Base-by-base conservation (phyloP, 2,888 invertebrate species). In the Leucophenga maculata region DNA sequence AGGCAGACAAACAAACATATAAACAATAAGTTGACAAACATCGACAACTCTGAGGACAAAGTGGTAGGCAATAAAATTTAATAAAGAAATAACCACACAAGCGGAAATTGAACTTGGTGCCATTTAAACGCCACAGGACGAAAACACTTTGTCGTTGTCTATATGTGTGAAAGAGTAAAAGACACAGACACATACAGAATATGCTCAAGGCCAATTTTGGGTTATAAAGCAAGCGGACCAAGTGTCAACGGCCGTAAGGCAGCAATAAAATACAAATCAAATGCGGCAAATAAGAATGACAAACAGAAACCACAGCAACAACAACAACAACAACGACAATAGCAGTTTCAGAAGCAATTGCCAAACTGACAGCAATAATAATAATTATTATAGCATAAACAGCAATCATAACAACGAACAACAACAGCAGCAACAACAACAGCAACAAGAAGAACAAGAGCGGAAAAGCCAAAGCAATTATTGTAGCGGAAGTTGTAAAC, bases 241-340 rank as follows among this genome's bases (percentile, higher is more conserved):
- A 39, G 39, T 39, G 39, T 39, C 50, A 11, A 65, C 39, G 18
- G 16, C 18, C 22, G 46, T 65, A 65, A 67, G 67, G 48, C 62
- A 39, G 39, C 39, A 70, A 67, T 70, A 57, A 65, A 66, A 50
- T 57, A 64, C 62, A 70, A 65, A 68, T 69, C 67, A 68, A 69
- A 72, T 70, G 72, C 67, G 66, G 39, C 50, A 66, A 64, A 46
- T 54, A 68, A 68, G 22, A 64, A 68, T 66, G 68, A 60, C 69
- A 68, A 68, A 66, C 65, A 68, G 50, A 68, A 67, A 62, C 46
- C 64, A 52, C 32, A 64, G 69, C 60, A 68, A 60, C 48, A 57
- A 44, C 64, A 57, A 69, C 52, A 68, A 31, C 1, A 67, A 50
- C 52, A 68, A 31, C 1, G 64, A 50, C 60, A 69, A 64, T 50